Conservation (phyloP, 2,113 vertebrate species). For the Lasiurus borealis region DNA sequence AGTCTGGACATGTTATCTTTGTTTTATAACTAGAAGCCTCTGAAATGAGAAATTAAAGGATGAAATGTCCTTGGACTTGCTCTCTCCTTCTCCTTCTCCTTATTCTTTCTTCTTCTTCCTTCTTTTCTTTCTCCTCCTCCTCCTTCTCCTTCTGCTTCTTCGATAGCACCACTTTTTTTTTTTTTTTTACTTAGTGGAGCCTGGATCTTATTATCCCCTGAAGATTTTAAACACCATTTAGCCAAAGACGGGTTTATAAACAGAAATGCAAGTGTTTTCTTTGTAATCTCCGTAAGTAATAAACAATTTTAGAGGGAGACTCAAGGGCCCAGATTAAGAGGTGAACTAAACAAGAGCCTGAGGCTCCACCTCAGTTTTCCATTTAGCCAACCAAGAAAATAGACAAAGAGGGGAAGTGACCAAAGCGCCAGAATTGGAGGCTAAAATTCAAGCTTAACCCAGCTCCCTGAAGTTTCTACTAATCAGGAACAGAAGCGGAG, state of each 20-base stretch:
- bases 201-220: constrained; percentile 37
- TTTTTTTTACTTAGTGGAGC: constrained; percentile 46
- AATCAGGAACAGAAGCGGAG: not conserved
- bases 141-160: not conserved
- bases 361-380: not conserved
- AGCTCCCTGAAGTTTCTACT: constrained; percentile 14
- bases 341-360: not conserved
- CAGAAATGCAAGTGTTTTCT: constrained; percentile 59
- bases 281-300: constrained; percentile 27
- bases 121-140: not conserved
- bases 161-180: constrained; percentile 52
- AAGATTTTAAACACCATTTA: constrained; percentile 51
- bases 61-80: not conserved
- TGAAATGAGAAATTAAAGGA: constrained; percentile 32
- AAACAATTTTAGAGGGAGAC: constrained; percentile 39
- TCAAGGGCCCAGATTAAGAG: not conserved
- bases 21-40: constrained; percentile 6
- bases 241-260: constrained; percentile 52
- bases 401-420: not conserved
- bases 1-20: not conserved
- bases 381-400: constrained; percentile 32
- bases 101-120: not conserved
- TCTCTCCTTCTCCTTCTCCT: not conserved
- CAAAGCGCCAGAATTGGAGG: not conserved
- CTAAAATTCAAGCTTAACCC: not conserved